Base-by-base conservation (phyloP, 2,113 vertebrate species). In the Trachemys scripta region DNA sequence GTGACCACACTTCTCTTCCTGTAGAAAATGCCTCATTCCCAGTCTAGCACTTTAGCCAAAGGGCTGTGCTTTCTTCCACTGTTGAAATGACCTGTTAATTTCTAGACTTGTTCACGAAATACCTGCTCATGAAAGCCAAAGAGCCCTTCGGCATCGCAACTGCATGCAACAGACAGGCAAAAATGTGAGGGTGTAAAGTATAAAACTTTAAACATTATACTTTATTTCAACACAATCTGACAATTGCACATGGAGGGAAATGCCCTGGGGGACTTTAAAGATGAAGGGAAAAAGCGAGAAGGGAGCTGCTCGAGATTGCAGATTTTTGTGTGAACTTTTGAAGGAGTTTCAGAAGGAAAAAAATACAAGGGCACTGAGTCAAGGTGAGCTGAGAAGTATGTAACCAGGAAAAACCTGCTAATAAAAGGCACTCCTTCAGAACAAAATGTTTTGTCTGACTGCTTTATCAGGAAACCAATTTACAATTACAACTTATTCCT, bases 321-420 rank as follows among this genome's bases (percentile, higher is more conserved):
- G 19, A 17, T 93, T 82, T 84, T 29, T 38, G 54, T 56, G 53
- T 49, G 83, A 17, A 31, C 12, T 49, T 65, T 45, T 72, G 47
- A 35, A 91, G 53, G 57, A 91, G 42, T 81, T 92, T 94, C 80
- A 72, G 5, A 14, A 92, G 91, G 95, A 79, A 90, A 81, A 82
- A 90, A 90, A 90, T 2, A 85, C 88, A 89, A 97, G 91, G 95
- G 88, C 86, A 93, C 2, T 8, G 2, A 97, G 91, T 97, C 96
- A 98, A 98, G 96, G 98, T 97, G 97, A 98, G 95, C 56, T 47
- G 56, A 85, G 82, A 98, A 96, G 94, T 72, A 97, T 83, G 96
- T 76, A 97, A 96, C 93, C 87, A 93, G 96, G 94, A 94, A 90
- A 49, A 84, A 96, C 79, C 69, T 96, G 96, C 96, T 97, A 97